Evolutionary conservation across 35 echinoderm and acorn worm genomes (phyloP).

Genomic region (Anneissia japonica): DNA sequence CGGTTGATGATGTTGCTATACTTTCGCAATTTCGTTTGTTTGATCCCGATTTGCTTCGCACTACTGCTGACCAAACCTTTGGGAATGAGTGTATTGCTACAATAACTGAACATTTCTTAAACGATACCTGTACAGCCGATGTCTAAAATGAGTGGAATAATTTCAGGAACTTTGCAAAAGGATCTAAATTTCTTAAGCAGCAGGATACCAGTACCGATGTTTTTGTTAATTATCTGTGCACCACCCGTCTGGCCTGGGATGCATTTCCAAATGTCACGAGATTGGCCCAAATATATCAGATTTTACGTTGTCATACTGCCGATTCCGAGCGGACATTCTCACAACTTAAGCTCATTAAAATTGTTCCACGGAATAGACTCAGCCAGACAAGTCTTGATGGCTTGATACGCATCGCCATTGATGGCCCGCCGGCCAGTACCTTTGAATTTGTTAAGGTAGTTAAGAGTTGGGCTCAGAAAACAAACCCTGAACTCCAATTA

Average conservation of each 20-base stretch:
- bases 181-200: conserved; percentile 4
- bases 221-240: conserved; percentile 18
- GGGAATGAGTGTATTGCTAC: neutral
- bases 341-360: conserved; percentile 47
- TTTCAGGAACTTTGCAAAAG: conserved; percentile 10
- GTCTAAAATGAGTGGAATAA: neutral
- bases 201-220: neutral
- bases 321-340: too few species aligned
- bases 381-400: conserved; percentile 20
- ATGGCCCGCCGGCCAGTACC: conserved; percentile 16
- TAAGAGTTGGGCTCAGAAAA: conserved; percentile 28
- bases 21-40: neutral
- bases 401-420: conserved; percentile 26
- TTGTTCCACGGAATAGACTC: conserved; percentile 28
- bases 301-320: conserved; percentile 15
- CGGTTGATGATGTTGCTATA: neutral
- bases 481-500: conserved; percentile 2
- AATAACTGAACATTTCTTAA: neutral
- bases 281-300: neutral
- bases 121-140: neutral
- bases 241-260: neutral
- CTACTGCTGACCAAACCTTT: neutral
- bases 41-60: neutral
- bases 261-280: neutral
- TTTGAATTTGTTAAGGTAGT: conserved; percentile 29